A percentile compares a stretch with the other conserved stretches of the same genome.
Evolutionary conservation across 2,888 invertebrate genomes (phyloP).

Genomic region (Aspidiotus destructor): DNA sequence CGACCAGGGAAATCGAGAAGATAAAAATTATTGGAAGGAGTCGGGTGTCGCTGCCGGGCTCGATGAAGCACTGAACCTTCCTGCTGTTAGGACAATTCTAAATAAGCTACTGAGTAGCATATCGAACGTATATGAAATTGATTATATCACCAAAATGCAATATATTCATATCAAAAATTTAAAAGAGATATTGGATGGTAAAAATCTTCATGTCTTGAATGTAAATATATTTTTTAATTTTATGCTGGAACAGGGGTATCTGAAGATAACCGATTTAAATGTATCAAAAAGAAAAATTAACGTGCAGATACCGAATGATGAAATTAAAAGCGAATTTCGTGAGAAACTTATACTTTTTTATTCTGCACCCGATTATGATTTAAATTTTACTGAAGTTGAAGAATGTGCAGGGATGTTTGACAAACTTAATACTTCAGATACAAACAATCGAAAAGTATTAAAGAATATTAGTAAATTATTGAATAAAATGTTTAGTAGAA

Average conservation of each 20-base stretch:
- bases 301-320: background rate
- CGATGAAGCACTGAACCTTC: background rate
- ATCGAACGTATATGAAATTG: background rate
- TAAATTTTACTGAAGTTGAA: background rate
- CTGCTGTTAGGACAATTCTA: background rate
- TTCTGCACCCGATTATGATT: background rate
- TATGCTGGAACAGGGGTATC: background rate
- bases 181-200: background rate
- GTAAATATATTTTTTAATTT: background rate
- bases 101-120: background rate
- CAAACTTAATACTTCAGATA: background rate
- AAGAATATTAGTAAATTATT: background rate
- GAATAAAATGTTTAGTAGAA: conserved; percentile 8
- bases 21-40: background rate
- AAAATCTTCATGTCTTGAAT: background rate
- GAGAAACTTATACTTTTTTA: background rate
- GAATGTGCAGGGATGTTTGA: background rate
- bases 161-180: background rate
- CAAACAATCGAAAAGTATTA: background rate
- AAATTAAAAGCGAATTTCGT: background rate
- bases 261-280: background rate
- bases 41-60: background rate
- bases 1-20: background rate
- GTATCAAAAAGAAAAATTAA: background rate
- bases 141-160: background rate